Percentiles rank a stretch among this genome's conserved stretches.
Conservation (phyloP, 1,140 invertebrate genomes). For the Drosophila navojoa region DNA sequence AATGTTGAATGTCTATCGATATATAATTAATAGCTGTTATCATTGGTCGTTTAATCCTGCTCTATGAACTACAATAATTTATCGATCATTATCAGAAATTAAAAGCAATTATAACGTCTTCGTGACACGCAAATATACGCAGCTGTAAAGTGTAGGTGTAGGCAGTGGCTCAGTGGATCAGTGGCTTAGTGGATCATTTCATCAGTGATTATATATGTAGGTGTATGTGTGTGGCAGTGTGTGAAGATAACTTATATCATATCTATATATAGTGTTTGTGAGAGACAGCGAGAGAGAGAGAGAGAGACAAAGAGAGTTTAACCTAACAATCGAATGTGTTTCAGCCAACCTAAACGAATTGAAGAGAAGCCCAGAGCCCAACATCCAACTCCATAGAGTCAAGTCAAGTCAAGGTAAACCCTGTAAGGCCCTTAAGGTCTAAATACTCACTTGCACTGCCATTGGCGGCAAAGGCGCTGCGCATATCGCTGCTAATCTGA, state of each 20-base stretch:
- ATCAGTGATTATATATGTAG: neutral
- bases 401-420: neutral
- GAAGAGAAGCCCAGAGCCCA: neutral
- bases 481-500: conserved; percentile 80
- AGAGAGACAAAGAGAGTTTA: conserved; percentile 18
- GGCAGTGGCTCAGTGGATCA: conserved; percentile 12
- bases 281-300: too few relatives aligned
- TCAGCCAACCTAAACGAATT: conserved; percentile 23
- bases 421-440: neutral
- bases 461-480: conserved; percentile 75
- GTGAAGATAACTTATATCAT: too few relatives aligned
- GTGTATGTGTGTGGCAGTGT: neutral
- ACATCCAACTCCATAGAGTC: neutral
- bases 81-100: too few relatives aligned
- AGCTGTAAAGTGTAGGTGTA: conserved; percentile 16
- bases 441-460: conserved; percentile 80
- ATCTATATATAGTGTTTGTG: neutral
- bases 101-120: neutral
- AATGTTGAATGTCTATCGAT: too few relatives aligned
- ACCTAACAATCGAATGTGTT: conserved; percentile 30
- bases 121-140: conserved; percentile 18
- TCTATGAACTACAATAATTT: too few relatives aligned
- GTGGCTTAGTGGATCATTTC: conserved; percentile 32
- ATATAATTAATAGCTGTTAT: too few relatives aligned
- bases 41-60: too few relatives aligned